Evolutionary conservation across 2,797 vertebrate species (phyloP).

Genomic region (Gadopsis marmoratus): DNA sequence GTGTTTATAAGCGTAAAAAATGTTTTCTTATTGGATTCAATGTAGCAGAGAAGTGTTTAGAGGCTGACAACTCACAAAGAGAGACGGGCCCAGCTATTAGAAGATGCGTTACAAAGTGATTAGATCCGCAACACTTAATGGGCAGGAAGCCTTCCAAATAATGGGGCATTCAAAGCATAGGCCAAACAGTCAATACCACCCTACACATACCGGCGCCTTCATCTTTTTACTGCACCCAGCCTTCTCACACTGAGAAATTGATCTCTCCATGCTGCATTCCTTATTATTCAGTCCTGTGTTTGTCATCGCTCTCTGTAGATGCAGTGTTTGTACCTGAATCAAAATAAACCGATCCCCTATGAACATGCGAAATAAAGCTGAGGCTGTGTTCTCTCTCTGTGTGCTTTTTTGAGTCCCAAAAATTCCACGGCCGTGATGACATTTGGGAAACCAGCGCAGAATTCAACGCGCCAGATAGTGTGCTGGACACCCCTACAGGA

Average conservation of each 20-base stretch:
- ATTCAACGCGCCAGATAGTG: neutral
- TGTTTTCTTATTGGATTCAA: neutral
- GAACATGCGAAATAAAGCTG: conserved; percentile 8
- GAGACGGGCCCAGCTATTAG: conserved; percentile 27
- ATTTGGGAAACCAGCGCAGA: conserved; percentile 19
- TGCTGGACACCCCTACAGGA: conserved; percentile 58
- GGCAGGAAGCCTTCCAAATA: conserved; percentile 68
- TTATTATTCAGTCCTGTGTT: conserved; percentile 52
- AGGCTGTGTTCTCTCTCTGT: neutral
- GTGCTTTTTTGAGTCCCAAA: neutral
- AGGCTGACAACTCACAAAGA: conserved; percentile 33
- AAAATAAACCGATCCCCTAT: conserved; percentile 29
- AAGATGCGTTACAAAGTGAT: conserved; percentile 61
- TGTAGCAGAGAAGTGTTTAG: conserved; percentile 4
- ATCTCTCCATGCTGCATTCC: conserved; percentile 68
- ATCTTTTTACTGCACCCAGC: conserved; percentile 53
- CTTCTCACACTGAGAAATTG: conserved; percentile 57
- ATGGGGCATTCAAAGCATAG: conserved; percentile 74
- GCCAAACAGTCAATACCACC: conserved; percentile 72
- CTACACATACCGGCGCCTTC: conserved; percentile 65
- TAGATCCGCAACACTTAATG: conserved; percentile 69
- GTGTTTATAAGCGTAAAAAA: neutral
- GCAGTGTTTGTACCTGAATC: conserved; percentile 26
- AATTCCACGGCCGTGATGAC: conserved; percentile 25
- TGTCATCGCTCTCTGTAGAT: conserved; percentile 52